Evolutionary conservation across 2,888 invertebrate genomes (phyloP).

Genomic region (Mythimna ferrago): DNA sequence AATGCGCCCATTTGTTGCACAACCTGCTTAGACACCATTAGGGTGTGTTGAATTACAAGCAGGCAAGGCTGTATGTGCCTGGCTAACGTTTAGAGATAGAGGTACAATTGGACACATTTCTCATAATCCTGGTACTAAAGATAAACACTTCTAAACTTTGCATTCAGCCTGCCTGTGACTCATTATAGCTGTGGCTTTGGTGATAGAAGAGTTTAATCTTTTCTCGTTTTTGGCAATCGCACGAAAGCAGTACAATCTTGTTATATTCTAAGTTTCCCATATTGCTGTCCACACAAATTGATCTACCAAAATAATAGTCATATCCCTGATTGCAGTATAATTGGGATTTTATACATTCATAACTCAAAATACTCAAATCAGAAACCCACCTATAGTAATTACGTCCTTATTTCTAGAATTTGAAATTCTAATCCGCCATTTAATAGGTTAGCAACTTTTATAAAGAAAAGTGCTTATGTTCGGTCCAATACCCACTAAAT

Average conservation of each 20-base stretch:
- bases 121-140: neutral
- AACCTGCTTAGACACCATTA: constrained; percentile 41
- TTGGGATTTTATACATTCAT: too few relatives aligned
- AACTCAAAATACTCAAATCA: too few relatives aligned
- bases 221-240: neutral
- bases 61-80: constrained; percentile 20
- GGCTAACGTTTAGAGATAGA: constrained; percentile 8
- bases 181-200: too few relatives aligned
- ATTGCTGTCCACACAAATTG: too few relatives aligned
- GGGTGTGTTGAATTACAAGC: constrained; percentile 54
- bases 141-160: neutral
- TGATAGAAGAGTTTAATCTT: too few relatives aligned
- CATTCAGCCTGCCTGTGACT: neutral
- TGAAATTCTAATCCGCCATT: too few relatives aligned
- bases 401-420: neutral
- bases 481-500: too few relatives aligned
- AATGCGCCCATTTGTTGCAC: constrained; percentile 42
- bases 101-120: neutral
- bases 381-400: neutral
- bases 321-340: too few relatives aligned
- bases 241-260: neutral
- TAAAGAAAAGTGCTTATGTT: neutral
- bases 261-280: neutral
- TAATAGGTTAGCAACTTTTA: too few relatives aligned
- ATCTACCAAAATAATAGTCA: too few relatives aligned